phyloP scores from a whole-genome alignment of 2,888 invertebrate genomes.

The Gastrophysa polygoni region DNA sequence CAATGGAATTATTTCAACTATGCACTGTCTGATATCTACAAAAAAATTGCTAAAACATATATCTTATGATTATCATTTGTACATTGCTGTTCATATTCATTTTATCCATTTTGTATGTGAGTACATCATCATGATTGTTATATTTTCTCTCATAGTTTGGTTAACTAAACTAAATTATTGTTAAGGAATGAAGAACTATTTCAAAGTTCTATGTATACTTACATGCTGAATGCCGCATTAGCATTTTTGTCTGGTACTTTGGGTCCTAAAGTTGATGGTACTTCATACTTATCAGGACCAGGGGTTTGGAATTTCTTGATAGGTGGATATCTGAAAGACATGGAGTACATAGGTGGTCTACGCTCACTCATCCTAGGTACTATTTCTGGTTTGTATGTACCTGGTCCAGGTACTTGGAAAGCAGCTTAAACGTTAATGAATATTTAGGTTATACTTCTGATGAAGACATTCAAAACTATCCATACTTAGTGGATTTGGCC shows the following conservation, averaged over 20 bases:
- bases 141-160: too few relatives aligned
- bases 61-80: too few relatives aligned
- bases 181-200: too few relatives aligned
- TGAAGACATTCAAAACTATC: too few relatives aligned
- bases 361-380: constrained; percentile 62
- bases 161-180: too few relatives aligned
- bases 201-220: too few relatives aligned
- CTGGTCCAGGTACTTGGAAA: constrained; percentile 66
- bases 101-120: too few relatives aligned
- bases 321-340: constrained; percentile 59
- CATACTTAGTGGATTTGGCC: constrained; percentile 46
- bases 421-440: constrained; percentile 44
- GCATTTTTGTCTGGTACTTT: constrained; percentile 61
- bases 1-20: not conserved
- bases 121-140: too few relatives aligned
- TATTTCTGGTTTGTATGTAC: constrained; percentile 67
- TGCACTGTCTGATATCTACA: not conserved
- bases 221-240: constrained; percentile 62
- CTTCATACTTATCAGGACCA: constrained; percentile 67
- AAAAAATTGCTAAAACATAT: not conserved
- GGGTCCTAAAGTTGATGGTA: constrained; percentile 62
- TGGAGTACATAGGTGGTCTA: constrained; percentile 65
- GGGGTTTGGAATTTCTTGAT: constrained; percentile 56
- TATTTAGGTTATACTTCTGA: too few relatives aligned
- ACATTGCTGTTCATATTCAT: too few relatives aligned